These are phyloP conservation scores for Chelonia mydas DNA, from an alignment of 2,797 vertebrate genomes.

Conservation along the genomic window DNA sequence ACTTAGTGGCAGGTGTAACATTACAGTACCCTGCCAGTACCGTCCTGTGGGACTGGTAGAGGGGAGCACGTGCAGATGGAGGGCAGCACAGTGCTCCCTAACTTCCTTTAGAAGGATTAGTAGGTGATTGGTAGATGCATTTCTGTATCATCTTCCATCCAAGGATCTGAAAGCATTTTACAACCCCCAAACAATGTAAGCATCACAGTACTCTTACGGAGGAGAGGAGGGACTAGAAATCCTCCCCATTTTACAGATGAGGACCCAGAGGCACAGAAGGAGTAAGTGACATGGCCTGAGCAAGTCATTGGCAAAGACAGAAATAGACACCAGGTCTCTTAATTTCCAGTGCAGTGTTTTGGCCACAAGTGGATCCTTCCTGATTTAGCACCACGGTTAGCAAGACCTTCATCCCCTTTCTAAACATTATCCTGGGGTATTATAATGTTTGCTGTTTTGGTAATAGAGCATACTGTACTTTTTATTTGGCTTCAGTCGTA, in stretches of 20 bases:
- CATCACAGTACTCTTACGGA: not conserved
- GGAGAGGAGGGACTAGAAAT: not conserved
- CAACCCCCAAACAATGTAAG: not conserved
- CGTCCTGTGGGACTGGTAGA: not conserved
- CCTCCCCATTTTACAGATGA: not conserved
- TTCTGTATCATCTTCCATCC: not conserved
- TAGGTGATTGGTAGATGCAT: not conserved
- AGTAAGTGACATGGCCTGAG: not conserved
- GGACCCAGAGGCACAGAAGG: not conserved
- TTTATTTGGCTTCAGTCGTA: not conserved
- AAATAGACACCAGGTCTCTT: not conserved
- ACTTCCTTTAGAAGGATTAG: conserved; percentile 5
- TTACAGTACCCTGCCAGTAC: not conserved
- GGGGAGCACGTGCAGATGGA: not conserved
- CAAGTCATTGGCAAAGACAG: not conserved
- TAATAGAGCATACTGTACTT: not conserved
- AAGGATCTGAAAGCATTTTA: not conserved
- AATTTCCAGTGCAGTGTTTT: not conserved
- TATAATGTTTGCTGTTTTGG: not conserved
- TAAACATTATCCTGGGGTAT: not conserved
- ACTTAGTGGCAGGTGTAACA: not conserved
- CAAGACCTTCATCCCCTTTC: not conserved
- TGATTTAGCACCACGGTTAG: not conserved
- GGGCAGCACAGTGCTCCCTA: not conserved
- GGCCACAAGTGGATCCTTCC: not conserved